Conservation (phyloP, 2,888 invertebrate genomes). For the Melieria crassipennis region DNA sequence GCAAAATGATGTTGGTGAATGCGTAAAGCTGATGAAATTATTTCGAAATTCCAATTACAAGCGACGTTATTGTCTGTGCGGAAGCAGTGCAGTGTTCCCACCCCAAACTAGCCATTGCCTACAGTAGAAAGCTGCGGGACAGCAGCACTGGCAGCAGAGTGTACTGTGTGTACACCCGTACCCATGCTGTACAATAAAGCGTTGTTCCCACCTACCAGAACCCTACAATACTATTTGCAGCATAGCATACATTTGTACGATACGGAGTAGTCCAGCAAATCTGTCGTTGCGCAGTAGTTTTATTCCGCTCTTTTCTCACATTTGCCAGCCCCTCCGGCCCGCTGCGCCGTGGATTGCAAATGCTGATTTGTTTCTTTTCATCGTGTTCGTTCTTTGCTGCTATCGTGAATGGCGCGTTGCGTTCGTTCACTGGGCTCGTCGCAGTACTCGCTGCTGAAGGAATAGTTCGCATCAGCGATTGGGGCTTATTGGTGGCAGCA, state of each 20-base stretch:
- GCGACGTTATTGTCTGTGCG: conserved; percentile 47
- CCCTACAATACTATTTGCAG: not conserved
- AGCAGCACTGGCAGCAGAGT: conserved; percentile 26
- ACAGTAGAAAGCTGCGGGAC: conserved; percentile 17
- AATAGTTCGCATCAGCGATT: too few relatives aligned
- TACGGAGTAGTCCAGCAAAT: conserved; percentile 4
- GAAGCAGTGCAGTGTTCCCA: conserved; percentile 40
- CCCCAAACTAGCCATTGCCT: conserved; percentile 19
- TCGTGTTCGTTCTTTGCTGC: too few relatives aligned
- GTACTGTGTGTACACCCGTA: not conserved
- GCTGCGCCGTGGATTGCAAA: not conserved
- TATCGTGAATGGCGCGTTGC: too few relatives aligned
- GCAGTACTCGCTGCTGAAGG: too few relatives aligned
- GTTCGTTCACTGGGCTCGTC: too few relatives aligned
- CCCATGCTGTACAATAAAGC: too few relatives aligned
- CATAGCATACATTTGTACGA: conserved; percentile 11
- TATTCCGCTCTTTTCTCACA: conserved; percentile 17
- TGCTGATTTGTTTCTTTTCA: too few relatives aligned
- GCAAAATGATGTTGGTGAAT: not conserved
- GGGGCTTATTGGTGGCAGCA: too few relatives aligned
- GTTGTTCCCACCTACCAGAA: too few relatives aligned
- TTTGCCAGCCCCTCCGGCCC: not conserved
- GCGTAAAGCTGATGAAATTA: conserved; percentile 27
- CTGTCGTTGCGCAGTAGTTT: conserved; percentile 15
- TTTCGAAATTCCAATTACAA: conserved; percentile 43